Conservation (phyloP, 2,113 vertebrate genomes). For the Cepphus grylle region DNA sequence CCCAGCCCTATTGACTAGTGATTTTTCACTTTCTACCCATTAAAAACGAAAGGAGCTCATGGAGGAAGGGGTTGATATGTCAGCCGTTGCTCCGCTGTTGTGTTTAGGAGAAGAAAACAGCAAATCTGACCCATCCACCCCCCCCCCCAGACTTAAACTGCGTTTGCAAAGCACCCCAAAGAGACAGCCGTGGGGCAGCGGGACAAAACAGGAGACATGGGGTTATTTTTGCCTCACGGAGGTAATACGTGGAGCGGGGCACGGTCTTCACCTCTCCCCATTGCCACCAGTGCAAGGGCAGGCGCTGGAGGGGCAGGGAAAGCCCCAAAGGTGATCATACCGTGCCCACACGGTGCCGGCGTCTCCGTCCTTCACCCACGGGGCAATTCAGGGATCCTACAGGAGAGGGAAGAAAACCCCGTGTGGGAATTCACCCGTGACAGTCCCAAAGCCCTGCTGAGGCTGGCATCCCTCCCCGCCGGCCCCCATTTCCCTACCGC, state of each 20-base stretch:
- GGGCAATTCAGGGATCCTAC: not conserved
- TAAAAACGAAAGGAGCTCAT: not conserved
- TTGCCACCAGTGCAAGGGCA: not conserved
- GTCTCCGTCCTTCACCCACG: not conserved
- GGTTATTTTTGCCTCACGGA: constrained; percentile 15
- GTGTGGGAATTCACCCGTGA: accelerated
- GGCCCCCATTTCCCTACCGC: accelerated
- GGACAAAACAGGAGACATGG: not conserved
- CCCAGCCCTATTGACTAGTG: not conserved
- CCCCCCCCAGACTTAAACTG: not conserved
- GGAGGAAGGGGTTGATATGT: not conserved
- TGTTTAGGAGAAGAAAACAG: not conserved
- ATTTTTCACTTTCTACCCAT: not conserved
- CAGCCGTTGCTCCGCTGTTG: accelerated
- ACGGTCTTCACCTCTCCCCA: accelerated
- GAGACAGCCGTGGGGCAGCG: accelerated
- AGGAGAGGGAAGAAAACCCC: not conserved
- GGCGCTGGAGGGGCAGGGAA: not conserved
- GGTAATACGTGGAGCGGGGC: not conserved
- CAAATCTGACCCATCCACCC: not conserved
- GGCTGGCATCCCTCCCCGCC: not conserved
- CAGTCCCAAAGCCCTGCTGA: not conserved
- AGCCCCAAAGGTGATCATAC: not conserved
- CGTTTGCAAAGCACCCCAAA: not conserved
- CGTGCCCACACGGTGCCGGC: accelerated